A percentile compares a stretch with the other conserved stretches of the same genome.
These are phyloP conservation scores for Micromussa lordhowensis DNA, from an alignment of 92 coral and sea anemone genomes.

Conservation along the genomic window DNA sequence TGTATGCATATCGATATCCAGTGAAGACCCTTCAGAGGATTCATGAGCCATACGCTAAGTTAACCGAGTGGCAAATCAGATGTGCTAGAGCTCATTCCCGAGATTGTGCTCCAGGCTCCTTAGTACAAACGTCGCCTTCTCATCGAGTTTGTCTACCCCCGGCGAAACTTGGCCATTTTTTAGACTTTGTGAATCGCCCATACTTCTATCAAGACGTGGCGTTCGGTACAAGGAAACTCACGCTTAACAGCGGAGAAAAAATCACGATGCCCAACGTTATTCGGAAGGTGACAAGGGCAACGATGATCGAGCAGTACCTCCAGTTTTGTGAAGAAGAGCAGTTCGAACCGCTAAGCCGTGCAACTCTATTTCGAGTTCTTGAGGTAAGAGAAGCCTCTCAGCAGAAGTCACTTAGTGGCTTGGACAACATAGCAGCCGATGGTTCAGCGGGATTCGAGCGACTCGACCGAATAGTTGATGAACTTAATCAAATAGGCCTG, in stretches of 20 bases:
- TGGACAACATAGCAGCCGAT: constrained; percentile 43
- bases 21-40: constrained; percentile 40
- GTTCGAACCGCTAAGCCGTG: constrained; percentile 18
- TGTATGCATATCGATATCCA: constrained; percentile 62
- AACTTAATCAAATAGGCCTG: constrained; percentile 37
- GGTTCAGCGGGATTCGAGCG: constrained; percentile 30
- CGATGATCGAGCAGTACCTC: constrained; percentile 32
- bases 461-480: constrained; percentile 35
- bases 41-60: constrained; percentile 54
- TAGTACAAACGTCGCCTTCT: not conserved
- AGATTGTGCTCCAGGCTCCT: constrained; percentile 10
- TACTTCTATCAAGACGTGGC: constrained; percentile 31
- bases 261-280: constrained; percentile 52
- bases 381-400: constrained; percentile 48
- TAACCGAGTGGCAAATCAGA: constrained; percentile 38
- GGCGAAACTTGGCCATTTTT: constrained; percentile 44
- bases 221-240: constrained; percentile 14
- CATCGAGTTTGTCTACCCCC: constrained; percentile 42
- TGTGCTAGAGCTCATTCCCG: constrained; percentile 40
- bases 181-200: constrained; percentile 26
- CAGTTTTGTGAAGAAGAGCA: constrained; percentile 32
- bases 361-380: constrained; percentile 37
- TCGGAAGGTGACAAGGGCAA: constrained; percentile 42
- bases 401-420: constrained; percentile 28
- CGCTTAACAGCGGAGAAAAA: constrained; percentile 42